These are phyloP conservation scores for Danaus plexippus DNA, from an alignment of 1,140 invertebrate species.

Conservation along the genomic window DNA sequence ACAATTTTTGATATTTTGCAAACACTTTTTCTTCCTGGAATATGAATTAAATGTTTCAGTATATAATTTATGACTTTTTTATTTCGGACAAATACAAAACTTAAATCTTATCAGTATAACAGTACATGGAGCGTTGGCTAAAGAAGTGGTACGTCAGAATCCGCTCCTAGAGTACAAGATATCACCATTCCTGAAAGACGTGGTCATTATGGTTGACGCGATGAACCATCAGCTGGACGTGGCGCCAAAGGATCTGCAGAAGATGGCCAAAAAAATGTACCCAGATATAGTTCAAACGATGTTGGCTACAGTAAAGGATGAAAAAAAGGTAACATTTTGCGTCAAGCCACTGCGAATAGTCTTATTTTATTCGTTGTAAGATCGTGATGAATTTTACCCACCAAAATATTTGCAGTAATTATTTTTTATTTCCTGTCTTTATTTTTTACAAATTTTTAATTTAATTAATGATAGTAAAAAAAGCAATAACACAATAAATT, in stretches of 20 bases:
- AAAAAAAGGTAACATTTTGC: conserved; percentile 49
- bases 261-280: conserved; percentile 37
- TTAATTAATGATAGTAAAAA: too few species aligned
- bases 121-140: conserved; percentile 60
- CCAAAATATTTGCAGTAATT: too few species aligned
- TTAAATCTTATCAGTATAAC: conserved; percentile 49
- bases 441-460: too few species aligned
- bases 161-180: conserved; percentile 57
- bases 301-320: conserved; percentile 47
- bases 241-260: conserved; percentile 30
- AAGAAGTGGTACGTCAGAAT: conserved; percentile 63
- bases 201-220: conserved; percentile 37
- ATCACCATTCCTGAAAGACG: conserved; percentile 42
- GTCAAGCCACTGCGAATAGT: too few species aligned
- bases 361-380: too few species aligned
- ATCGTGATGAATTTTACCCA: too few species aligned
- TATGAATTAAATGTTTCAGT: too few species aligned
- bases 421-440: too few species aligned
- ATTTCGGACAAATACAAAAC: conserved; percentile 1
- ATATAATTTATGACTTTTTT: too few species aligned
- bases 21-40: too few species aligned
- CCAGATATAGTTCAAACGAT: conserved; percentile 39
- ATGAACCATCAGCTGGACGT: conserved; percentile 42
- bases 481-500: too few species aligned
- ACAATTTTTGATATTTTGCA: too few species aligned